phyloP scores from a whole-genome alignment of 2,797 vertebrate genomes.

The Benthosema pterotum region DNA sequence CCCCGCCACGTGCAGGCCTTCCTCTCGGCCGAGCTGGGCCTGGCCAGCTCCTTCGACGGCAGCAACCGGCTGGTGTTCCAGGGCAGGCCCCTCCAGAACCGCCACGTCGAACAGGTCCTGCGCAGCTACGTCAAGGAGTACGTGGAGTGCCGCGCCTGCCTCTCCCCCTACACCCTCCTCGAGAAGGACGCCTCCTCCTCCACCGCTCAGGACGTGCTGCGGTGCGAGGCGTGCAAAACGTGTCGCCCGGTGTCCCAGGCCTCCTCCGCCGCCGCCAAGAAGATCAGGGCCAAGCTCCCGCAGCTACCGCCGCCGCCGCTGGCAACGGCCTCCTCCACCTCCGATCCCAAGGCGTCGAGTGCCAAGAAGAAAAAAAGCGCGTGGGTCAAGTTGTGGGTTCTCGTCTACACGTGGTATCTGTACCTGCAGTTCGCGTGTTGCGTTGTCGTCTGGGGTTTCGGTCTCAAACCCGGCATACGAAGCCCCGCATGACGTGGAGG shows the following conservation, averaged over 20 bases:
- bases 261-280: constrained; percentile 89
- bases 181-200: constrained; percentile 87
- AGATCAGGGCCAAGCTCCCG: constrained; percentile 84
- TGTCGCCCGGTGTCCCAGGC: constrained; percentile 90
- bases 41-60: constrained; percentile 91
- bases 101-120: constrained; percentile 92
- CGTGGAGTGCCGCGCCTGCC: constrained; percentile 90
- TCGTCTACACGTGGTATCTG: too few relatives aligned
- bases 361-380: too few relatives aligned
- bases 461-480: too few relatives aligned
- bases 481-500: too few relatives aligned
- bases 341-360: too few relatives aligned
- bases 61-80: constrained; percentile 93
- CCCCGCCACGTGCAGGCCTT: constrained; percentile 92
- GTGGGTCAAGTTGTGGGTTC: too few relatives aligned
- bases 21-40: constrained; percentile 90
- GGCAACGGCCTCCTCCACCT: constrained; percentile 85
- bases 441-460: too few relatives aligned
- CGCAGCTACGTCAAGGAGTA: constrained; percentile 94
- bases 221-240: constrained; percentile 92
- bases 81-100: constrained; percentile 88
- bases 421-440: too few relatives aligned
- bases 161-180: constrained; percentile 89
- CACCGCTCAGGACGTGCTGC: constrained; percentile 86
- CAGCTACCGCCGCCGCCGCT: too few relatives aligned